Evolutionary conservation across 2,797 vertebrate genomes (phyloP), one percentile per base, ranked within the genome.

Genomic region (Lepilemur septentrionalis): DNA sequence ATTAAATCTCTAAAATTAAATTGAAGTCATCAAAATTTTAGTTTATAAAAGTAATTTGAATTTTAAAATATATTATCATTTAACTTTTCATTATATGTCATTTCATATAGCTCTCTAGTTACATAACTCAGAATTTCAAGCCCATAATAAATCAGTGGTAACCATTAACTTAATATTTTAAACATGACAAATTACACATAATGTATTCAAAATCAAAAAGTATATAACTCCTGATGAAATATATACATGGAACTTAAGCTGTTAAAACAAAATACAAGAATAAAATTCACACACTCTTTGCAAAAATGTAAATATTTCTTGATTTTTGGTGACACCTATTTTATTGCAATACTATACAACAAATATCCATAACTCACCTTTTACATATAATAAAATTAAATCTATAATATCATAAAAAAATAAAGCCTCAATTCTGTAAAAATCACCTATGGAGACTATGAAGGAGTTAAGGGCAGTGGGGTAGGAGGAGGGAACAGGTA

Each of bases 121-220:
- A 87, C 90, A 78, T 70, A 93, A 91, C 69, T 22, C 38, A 91
- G 4, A 88, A 91, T 30, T 61, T 86, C 75, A 95, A 95, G 78
- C 17, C 63, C 32, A 79, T 5, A 72, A 25, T 41, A 95, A 92
- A 88, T 92, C 61, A 88, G 17, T 10, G 65, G 10, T 50, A 82
- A 82, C 30, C 43, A 91, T 61, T 91, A 65, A 79, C 17, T 73
- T 94, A 91, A 73, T 82, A 46, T 63, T 86, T 93, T 89, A 92
- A 94, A 73, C 28, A 91, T 25, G 11, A 48, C 32, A 93, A 92
- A 82, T 72, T 73, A 82, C 17, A 82, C 15, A 25, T 14, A 93
- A 72, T 52, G 8, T 63, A 82, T 69, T 90, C 46, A 78, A 59
- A 81, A 55, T 94, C 22, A 82, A 89, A 93, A 85, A 55, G 12